A percentile compares a stretch with the other conserved stretches of the same genome.
Evolutionary conservation across 2,113 vertebrate species (phyloP).

Genomic region (Rattus norvegicus): GRCr8 NC_086036.1:66286501-66287000

Average conservation of each 20-base stretch:
- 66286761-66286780: neutral
- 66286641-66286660: neutral
- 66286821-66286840: neutral
- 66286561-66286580: neutral
- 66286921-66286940: neutral
- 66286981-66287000: neutral
- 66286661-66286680: neutral
- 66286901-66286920: neutral
- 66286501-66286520: neutral
- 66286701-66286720: neutral
- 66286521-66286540: neutral
- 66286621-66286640: neutral
- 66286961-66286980: neutral
- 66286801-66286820: neutral
- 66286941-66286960: neutral
- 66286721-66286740: no score
- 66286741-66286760: neutral
- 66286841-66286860: neutral
- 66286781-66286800: neutral
- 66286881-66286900: neutral
- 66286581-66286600: neutral
- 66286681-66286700: neutral
- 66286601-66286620: neutral
- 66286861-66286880: neutral
- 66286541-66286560: neutral